Base-by-base conservation (phyloP, 2,888 invertebrate genomes). In the Formica aserva region DNA sequence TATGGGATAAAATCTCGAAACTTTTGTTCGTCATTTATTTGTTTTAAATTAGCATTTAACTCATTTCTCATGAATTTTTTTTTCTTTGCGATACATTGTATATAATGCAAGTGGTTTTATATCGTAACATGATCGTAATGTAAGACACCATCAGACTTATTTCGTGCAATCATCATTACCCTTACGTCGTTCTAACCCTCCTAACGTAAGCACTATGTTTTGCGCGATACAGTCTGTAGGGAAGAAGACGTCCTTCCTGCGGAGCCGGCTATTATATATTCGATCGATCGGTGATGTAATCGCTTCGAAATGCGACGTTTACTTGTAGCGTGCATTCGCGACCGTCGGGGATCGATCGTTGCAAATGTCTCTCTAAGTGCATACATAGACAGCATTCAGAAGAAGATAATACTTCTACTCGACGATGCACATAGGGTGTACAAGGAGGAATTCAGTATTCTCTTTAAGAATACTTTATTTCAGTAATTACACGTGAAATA, bases 301-400 rank as follows among this genome's bases (percentile, higher is more conserved):
- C 89, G 86, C 88, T 88, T 88, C 67, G 86, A 76, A 84, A 89
- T 86, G 88, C 88, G 82, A 85, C 90, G 88, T 86, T 89, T 89
- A 89, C 48, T 76, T 67, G 60, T 75, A 65, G 63, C 69, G 57
- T 72, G 65, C 75, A 62, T 63, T 81, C 67, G 84, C 62, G 74
- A 82, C 72, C 83, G 85, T 69, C 78, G 84, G 87, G 52, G 8
- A 84, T 89, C 88, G 89, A 88, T 87, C 85, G 67, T 74, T 80
- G 60, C 78, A 74, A 80, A 80, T 80, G 75, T 74, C 78, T 45
- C 60, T 74, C 18, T 45, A 60, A 74, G 45, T 45, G 45, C 35
- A 45, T 13, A 29, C 72, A 41, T 15, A 71, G 41, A 5, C 18
- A 18, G 57, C 4, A 32, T 52, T 48, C 22, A 45, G 13, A 26